Evolutionary conservation across 2,888 invertebrate species (phyloP), one percentile per base, ranked within the genome.

Genomic region (Campoletis raptor): DNA sequence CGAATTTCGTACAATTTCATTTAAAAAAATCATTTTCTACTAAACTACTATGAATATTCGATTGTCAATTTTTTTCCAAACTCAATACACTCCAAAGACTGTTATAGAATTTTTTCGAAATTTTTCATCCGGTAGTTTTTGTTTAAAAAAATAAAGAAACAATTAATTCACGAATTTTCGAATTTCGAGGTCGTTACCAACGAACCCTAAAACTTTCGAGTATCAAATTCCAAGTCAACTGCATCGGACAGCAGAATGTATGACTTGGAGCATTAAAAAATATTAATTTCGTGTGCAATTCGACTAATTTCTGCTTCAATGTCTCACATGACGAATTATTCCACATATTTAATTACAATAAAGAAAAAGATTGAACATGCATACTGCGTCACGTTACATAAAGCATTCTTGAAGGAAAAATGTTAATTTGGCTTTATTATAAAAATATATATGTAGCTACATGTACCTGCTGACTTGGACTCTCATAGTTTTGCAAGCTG

Each of bases 401-500:
- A 61, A 6, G 30, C 61, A 10, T 6, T 10, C 24, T 10, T 2
- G 61, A 30, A 30, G 15, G 10, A 30, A 61, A 61, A 30, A 30
- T 69, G 36, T 72, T 18, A 10, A 40, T 9, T 18, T 72, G n/a
- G 6, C 54, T 52, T 54, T 21, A 9, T 10, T 37, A 73, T 54
- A 21, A 73, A 73, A 52, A 73, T 36, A 37, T 54, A 2, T 30
- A 30, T 30, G 30, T 30, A 45, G 18, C 36, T 10, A 21, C 45
- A 40, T n/a, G 24, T 54, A 37, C 24, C 48, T 48, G n/a, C 70
- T 24, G 18, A n/a, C 40, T n/a, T 66, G 42, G 15, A 57, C 45
- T 74, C 40, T 74, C 40, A 77, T 78, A 67, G 64, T 77, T 81
- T 81, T 77, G 81, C 81, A 67, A 73, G 61, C 57, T 72, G 57